Evolutionary conservation across 1,140 invertebrate species (phyloP).

Genomic region (Brachionus rotundiformis): DNA sequence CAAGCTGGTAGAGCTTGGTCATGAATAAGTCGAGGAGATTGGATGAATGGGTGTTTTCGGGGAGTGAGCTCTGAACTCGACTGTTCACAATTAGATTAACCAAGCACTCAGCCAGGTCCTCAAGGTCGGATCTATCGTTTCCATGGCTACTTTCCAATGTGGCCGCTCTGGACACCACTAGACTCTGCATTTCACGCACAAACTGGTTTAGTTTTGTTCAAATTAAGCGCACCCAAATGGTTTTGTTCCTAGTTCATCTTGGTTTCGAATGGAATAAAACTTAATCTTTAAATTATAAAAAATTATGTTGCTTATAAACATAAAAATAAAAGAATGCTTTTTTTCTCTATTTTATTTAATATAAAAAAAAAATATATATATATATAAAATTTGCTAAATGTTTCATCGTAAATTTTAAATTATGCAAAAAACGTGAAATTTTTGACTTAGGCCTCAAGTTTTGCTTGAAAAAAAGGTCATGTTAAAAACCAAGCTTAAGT

Average conservation of each 20-base stretch:
- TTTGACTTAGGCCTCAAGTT: background rate
- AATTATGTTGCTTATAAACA: constrained; percentile 42
- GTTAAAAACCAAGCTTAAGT: background rate
- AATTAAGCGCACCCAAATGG: background rate
- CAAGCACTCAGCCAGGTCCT: background rate
- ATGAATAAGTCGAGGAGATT: constrained; percentile 14
- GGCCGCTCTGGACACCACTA: background rate
- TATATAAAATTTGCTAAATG: constrained; percentile 9
- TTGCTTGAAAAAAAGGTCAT: constrained; percentile 2
- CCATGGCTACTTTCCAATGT: background rate
- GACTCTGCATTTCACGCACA: background rate
- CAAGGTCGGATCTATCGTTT: constrained; percentile 9
- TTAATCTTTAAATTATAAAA: constrained; percentile 13
- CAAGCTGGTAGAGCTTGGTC: background rate
- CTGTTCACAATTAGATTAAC: constrained; percentile 23
- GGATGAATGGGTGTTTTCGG: background rate
- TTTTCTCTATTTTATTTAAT: background rate
- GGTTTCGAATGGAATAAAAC: constrained; percentile 30
- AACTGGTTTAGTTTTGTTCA: constrained; percentile 9
- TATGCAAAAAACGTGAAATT: constrained; percentile 33
- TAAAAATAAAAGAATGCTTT: constrained; percentile 23
- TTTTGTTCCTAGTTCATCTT: constrained; percentile 14
- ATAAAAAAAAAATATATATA: background rate
- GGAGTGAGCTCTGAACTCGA: background rate
- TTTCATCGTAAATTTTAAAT: constrained; percentile 19